A percentile compares a stretch with the other conserved stretches of the same genome.
Conservation (phyloP, 2,113 vertebrate genomes). For the Scomber colias region DNA sequence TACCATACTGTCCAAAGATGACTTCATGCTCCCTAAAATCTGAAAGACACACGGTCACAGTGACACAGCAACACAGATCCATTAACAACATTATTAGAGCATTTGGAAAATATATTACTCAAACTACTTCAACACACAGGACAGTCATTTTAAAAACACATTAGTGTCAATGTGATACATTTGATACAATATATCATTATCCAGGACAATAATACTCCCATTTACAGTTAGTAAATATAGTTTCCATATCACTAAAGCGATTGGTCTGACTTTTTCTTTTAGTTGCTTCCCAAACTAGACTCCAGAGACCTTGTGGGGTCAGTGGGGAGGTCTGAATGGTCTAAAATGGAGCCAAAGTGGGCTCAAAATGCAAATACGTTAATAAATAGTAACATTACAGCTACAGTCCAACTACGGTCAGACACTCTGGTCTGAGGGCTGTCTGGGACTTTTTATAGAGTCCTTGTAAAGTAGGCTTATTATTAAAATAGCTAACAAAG, state of each 20-base stretch:
- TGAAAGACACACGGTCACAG: constrained; percentile 63
- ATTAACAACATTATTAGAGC: neutral
- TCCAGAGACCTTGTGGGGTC: neutral
- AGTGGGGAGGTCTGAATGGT: neutral
- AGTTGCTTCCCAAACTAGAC: constrained; percentile 10
- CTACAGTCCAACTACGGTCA: neutral
- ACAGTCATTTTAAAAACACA: neutral
- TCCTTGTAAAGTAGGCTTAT: neutral
- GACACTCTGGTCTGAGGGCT: neutral
- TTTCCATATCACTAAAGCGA: neutral
- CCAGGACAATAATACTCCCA: no score
- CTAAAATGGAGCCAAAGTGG: neutral
- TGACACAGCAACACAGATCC: neutral
- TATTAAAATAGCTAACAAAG: neutral
- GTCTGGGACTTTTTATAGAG: neutral
- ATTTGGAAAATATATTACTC: neutral
- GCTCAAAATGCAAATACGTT: neutral
- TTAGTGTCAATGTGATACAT: no score
- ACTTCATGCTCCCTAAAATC: constrained; percentile 65
- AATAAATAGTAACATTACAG: no score
- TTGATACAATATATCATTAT: no score
- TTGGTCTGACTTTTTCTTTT: neutral
- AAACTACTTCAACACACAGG: neutral
- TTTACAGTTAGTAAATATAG: neutral
- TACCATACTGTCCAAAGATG: constrained; percentile 83